phyloP scores from a whole-genome alignment of 1,140 invertebrate species.

The Agrilus planipennis region DNA sequence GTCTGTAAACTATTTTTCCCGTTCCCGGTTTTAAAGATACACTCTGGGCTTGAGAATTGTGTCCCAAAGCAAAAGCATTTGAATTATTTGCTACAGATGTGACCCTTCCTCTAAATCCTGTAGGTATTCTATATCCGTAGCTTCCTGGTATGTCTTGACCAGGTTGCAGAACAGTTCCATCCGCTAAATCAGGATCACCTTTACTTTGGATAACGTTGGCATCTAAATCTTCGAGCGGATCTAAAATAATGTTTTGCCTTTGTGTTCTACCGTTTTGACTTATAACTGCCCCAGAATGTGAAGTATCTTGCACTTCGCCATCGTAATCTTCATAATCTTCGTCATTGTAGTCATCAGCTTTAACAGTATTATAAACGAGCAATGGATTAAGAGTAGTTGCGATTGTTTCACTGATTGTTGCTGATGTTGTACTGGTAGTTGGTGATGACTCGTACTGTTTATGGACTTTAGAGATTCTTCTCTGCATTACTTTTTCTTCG shows the following conservation, averaged over 20 bases:
- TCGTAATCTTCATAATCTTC: slow-evolving; percentile 38
- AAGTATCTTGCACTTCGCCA: slow-evolving; percentile 32
- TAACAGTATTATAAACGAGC: too few relatives aligned
- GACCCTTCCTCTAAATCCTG: slow-evolving; percentile 53
- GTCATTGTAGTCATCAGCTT: slow-evolving; percentile 44
- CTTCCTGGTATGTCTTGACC: slow-evolving; percentile 48
- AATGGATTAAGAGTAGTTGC: too few relatives aligned
- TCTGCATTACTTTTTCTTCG: too few relatives aligned
- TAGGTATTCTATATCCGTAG: slow-evolving; percentile 50
- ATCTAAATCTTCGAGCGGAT: slow-evolving; percentile 38
- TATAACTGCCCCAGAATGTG: slow-evolving; percentile 18
- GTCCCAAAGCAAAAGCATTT: slow-evolving; percentile 43
- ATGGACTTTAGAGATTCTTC: too few relatives aligned
- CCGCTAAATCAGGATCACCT: slow-evolving; percentile 26
- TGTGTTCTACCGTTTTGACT: slow-evolving; percentile 20
- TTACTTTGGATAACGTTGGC: slow-evolving; percentile 39
- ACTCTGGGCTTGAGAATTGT: slow-evolving; percentile 51
- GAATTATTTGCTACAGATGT: slow-evolving; percentile 45
- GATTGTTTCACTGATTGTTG: too few relatives aligned
- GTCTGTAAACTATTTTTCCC: slow-evolving; percentile 39
- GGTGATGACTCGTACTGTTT: too few relatives aligned
- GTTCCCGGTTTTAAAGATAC: slow-evolving; percentile 43
- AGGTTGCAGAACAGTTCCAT: slow-evolving; percentile 44
- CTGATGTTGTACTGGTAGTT: too few relatives aligned
- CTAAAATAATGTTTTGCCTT: slow-evolving; percentile 41